Evolutionary conservation across 2,113 vertebrate genomes (phyloP), one percentile per base, ranked within the genome.

Genomic region (Dromaius novaehollandiae): DNA sequence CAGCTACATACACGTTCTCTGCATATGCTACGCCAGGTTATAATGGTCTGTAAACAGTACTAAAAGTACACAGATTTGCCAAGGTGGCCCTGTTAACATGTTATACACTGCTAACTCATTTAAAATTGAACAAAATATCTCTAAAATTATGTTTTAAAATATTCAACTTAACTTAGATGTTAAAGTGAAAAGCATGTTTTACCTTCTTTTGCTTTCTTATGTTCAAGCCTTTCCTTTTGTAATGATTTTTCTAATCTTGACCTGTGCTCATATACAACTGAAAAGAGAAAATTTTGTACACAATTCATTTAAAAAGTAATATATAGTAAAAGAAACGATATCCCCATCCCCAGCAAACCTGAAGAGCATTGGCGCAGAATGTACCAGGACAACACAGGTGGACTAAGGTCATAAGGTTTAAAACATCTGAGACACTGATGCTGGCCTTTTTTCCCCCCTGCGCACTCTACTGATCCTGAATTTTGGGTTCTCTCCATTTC

Each of bases 161-260:
- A 64, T 20, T 11, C 44, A 56, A 82, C 20, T 32, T 61, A 42
- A 42, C 18, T 50, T n/a, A 53, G 89, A 88, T 5, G 6, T 32
- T 50, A 51, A 79, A 84, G 53, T n/a, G 36, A 90, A 95, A 95
- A 92, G 56, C 20, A 46, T 3, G 2, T 70, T 95, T 98, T 98
- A 99, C 99, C 99, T 99, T 99, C 99, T 98, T 99, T 99, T 44
- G 99, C 98, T 97, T 99, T 99, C 97, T 99, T 99, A 96, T 99
- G 99, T 92, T 99, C 99, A 69, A 99, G 97, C 93, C 99, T 98
- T 97, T 99, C 99, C 97, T 99, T 99, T 94, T 99, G 99, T 89
- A 99, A 98, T 55, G 99, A 99, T 95, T 99, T 99, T 95, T 99
- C 99, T 96, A 99, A 98, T 95, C 99, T 98, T 96, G 99, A 99